These are phyloP conservation scores for Antheraea mylitta DNA, from an alignment of 1,140 invertebrate genomes.

Conservation along the genomic window DNA sequence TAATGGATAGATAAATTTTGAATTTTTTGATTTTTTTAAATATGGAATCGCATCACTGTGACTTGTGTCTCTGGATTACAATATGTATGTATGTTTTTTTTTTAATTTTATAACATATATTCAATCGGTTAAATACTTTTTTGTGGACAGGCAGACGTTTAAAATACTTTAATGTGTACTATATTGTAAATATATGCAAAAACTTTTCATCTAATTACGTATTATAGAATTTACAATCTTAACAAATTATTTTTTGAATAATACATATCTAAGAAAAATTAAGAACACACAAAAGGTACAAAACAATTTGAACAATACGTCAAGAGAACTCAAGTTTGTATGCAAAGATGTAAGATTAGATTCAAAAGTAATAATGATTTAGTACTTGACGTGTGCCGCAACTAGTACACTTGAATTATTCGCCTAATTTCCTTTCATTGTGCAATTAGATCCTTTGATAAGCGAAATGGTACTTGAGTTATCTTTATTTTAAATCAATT, in stretches of 20 bases:
- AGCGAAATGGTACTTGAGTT: constrained; percentile 39
- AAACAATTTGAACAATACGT: constrained; percentile 16
- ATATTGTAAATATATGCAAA: no score
- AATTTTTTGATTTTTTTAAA: neutral
- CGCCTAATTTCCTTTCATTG: constrained; percentile 63
- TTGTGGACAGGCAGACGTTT: no score
- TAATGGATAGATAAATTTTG: constrained; percentile 41
- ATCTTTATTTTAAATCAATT: constrained; percentile 15
- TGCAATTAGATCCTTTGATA: constrained; percentile 53
- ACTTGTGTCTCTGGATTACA: no score
- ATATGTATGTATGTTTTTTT: no score
- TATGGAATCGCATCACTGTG: neutral
- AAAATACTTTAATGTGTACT: no score
- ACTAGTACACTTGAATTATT: constrained; percentile 48
- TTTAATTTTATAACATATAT: no score
- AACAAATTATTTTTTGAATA: no score
- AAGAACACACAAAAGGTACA: constrained; percentile 16
- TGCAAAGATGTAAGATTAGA: constrained; percentile 48
- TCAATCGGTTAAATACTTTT: no score
- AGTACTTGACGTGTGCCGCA: constrained; percentile 50
- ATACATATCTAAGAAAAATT: neutral
- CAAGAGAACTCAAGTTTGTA: constrained; percentile 32
- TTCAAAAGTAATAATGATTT: constrained; percentile 47
- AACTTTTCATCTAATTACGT: no score
- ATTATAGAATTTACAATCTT: no score